These are phyloP conservation scores for Chirona hameri DNA, from an alignment of 2,888 invertebrate genomes.

Conservation along the genomic window DNA sequence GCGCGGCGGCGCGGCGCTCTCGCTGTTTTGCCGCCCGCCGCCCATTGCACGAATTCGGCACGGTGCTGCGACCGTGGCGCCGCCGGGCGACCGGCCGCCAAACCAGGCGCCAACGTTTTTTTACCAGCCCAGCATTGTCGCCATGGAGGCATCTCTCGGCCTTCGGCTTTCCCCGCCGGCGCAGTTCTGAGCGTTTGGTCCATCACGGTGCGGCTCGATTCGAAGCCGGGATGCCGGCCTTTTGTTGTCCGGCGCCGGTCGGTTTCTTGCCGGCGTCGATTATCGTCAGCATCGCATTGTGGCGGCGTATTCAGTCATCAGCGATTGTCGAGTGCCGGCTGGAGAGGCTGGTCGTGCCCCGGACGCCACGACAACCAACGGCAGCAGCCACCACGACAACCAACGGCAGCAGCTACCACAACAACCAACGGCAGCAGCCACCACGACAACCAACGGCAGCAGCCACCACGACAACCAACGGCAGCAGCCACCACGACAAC, in stretches of 20 bases:
- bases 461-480: no score
- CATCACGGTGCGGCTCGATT: background rate
- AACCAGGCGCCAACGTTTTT: background rate
- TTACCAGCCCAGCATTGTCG: background rate
- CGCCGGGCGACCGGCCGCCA: background rate
- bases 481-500: no score
- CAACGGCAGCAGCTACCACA: background rate
- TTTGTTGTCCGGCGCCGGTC: background rate
- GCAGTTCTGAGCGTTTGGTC: background rate
- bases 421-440: background rate
- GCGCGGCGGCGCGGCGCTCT: background rate
- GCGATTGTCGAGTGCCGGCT: background rate
- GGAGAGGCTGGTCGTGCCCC: background rate
- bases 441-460: background rate
- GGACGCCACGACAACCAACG: no score
- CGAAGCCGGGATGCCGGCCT: background rate
- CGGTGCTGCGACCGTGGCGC: slow-evolving; percentile 3
- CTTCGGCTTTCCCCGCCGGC: background rate
- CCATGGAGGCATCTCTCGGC: background rate
- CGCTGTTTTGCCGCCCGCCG: background rate
- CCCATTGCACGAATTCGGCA: slow-evolving; percentile 12
- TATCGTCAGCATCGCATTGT: background rate
- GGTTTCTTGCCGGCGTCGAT: slow-evolving; percentile 6
- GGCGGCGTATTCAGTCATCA: background rate
- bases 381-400: background rate